These are phyloP conservation scores for Tholera decimalis DNA, from an alignment of 2,888 invertebrate genomes.

Conservation along the genomic window DNA sequence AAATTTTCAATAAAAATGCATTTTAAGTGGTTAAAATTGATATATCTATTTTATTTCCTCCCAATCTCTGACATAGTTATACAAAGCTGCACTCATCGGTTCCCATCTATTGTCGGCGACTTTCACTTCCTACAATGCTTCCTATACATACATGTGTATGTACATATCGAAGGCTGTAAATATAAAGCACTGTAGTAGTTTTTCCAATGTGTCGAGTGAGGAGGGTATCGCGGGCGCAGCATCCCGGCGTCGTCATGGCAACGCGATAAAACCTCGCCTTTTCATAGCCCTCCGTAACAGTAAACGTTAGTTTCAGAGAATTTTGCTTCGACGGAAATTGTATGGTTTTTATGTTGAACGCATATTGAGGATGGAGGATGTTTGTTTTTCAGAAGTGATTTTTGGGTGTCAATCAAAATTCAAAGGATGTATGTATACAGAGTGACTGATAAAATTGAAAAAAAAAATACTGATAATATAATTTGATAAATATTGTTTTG, in stretches of 20 bases:
- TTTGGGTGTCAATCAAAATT: neutral
- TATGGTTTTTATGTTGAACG: slow-evolving; percentile 57
- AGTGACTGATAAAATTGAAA: no score
- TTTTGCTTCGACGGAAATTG: slow-evolving; percentile 57
- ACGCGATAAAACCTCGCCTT: slow-evolving; percentile 91
- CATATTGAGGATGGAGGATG: slow-evolving; percentile 10
- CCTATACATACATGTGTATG: slow-evolving; percentile 70
- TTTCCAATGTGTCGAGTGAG: slow-evolving; percentile 83
- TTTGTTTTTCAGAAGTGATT: neutral
- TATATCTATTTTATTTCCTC: slow-evolving; percentile 12
- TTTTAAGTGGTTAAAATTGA: neutral
- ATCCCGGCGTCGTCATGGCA: slow-evolving; percentile 87
- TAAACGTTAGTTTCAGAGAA: slow-evolving; percentile 78
- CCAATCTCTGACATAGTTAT: slow-evolving; percentile 29
- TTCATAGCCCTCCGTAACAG: slow-evolving; percentile 86
- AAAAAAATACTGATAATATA: no score
- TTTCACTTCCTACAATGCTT: slow-evolving; percentile 71
- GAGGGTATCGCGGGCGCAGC: slow-evolving; percentile 86
- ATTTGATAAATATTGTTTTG: no score
- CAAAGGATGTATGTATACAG: neutral
- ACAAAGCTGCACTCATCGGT: slow-evolving; percentile 54
- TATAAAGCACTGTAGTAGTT: slow-evolving; percentile 85
- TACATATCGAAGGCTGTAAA: slow-evolving; percentile 78
- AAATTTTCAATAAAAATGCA: slow-evolving; percentile 15
- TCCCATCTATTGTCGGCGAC: slow-evolving; percentile 52